Conservation (phyloP, 2,797 vertebrate species). For the Semaprochilodus insignis region DNA sequence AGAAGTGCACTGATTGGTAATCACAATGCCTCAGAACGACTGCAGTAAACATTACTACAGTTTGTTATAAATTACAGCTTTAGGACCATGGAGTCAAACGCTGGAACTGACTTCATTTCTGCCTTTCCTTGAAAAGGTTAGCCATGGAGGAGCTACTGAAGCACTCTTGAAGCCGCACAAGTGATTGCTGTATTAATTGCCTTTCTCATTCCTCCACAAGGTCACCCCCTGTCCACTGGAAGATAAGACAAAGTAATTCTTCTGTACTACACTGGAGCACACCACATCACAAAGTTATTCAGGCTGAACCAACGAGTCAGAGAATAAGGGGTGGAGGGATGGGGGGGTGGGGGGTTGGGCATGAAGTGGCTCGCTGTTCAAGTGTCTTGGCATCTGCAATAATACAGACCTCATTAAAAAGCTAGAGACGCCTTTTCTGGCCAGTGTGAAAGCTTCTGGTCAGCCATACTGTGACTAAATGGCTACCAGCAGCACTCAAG, state of each 20-base stretch:
- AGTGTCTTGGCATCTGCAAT: slow-evolving; percentile 57
- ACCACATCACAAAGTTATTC: slow-evolving; percentile 67
- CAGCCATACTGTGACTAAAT: slow-evolving; percentile 32
- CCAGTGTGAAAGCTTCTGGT: slow-evolving; percentile 55
- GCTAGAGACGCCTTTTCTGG: slow-evolving; percentile 47
- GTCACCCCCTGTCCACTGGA: slow-evolving; percentile 74
- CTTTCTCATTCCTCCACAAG: slow-evolving; percentile 77
- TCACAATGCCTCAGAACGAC: background rate
- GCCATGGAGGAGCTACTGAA: slow-evolving; percentile 76
- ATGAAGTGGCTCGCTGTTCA: slow-evolving; percentile 57
- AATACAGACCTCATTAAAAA: slow-evolving; percentile 66
- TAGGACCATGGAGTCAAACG: slow-evolving; percentile 21
- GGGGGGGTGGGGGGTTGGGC: slow-evolving; percentile 21
- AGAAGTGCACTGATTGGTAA: background rate
- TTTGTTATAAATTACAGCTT: slow-evolving; percentile 1
- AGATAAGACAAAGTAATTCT: slow-evolving; percentile 67
- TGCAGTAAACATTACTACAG: background rate
- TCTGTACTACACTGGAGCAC: slow-evolving; percentile 57
- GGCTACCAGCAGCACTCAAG: slow-evolving; percentile 39
- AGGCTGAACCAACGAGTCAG: slow-evolving; percentile 72
- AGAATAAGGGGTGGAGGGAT: slow-evolving; percentile 33
- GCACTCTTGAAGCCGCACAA: slow-evolving; percentile 79
- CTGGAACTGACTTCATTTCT: slow-evolving; percentile 38
- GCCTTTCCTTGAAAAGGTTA: slow-evolving; percentile 76
- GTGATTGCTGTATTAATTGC: slow-evolving; percentile 87